Evolutionary conservation across 1,140 invertebrate species (phyloP).

Genomic region (Trialeurodes vaporariorum): DNA sequence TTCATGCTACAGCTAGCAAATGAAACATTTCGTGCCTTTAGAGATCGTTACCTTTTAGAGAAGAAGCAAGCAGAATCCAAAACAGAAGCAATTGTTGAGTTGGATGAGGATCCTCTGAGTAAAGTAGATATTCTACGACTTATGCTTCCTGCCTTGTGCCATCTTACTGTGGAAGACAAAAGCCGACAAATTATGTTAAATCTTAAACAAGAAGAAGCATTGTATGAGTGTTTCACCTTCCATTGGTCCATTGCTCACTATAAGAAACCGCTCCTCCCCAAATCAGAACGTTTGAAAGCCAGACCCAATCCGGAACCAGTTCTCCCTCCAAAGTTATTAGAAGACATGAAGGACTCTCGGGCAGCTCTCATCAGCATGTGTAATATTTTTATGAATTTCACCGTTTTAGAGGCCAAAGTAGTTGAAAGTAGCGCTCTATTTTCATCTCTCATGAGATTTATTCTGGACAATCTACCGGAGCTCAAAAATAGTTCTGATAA

Average conservation of each 20-base stretch:
- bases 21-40: slow-evolving; percentile 62
- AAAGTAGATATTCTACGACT: slow-evolving; percentile 61
- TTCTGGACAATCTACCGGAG: slow-evolving; percentile 74
- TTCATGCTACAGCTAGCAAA: slow-evolving; percentile 66
- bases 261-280: slow-evolving; percentile 65
- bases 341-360: slow-evolving; percentile 70
- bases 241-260: slow-evolving; percentile 80
- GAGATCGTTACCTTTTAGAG: slow-evolving; percentile 36
- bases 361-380: slow-evolving; percentile 74
- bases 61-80: slow-evolving; percentile 39
- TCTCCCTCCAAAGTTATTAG: slow-evolving; percentile 53
- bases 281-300: slow-evolving; percentile 58
- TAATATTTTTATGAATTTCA: slow-evolving; percentile 85
- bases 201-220: slow-evolving; percentile 61
- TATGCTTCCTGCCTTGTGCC: slow-evolving; percentile 75
- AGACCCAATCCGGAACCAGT: slow-evolving; percentile 60
- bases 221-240: slow-evolving; percentile 64
- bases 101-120: slow-evolving; percentile 45
- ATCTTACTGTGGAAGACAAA: slow-evolving; percentile 79
- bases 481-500: slow-evolving; percentile 71
- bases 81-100: slow-evolving; percentile 39
- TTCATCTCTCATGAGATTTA: slow-evolving; percentile 67
- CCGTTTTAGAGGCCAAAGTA: slow-evolving; percentile 69
- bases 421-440: slow-evolving; percentile 65
- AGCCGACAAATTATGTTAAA: slow-evolving; percentile 68